A percentile compares a stretch with the other conserved stretches of the same genome.
phyloP scores from a whole-genome alignment of 2,888 invertebrate species.

The Nineta flava region DNA sequence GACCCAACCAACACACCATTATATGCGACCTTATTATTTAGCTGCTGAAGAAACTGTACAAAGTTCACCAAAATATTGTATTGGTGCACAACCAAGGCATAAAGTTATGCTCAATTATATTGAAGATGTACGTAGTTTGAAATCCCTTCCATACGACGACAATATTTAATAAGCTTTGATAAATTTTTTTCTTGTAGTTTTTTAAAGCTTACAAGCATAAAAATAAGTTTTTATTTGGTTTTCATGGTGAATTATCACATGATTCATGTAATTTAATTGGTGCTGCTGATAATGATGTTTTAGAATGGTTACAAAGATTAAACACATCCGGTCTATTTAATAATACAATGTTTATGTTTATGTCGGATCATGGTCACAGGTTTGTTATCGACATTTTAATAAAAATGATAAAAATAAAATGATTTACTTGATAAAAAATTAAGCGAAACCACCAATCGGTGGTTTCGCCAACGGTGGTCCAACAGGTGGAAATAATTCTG shows the following conservation, averaged over 20 bases:
- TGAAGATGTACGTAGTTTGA: slow-evolving; percentile 37
- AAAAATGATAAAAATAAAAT: too few relatives aligned
- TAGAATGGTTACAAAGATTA: slow-evolving; percentile 45
- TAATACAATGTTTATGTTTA: slow-evolving; percentile 68
- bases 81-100: slow-evolving; percentile 58
- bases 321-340: slow-evolving; percentile 46
- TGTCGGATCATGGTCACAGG: slow-evolving; percentile 90
- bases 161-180: background rate
- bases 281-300: slow-evolving; percentile 57
- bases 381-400: slow-evolving; percentile 21
- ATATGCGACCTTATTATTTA: slow-evolving; percentile 65
- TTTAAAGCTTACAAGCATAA: slow-evolving; percentile 43
- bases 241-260: slow-evolving; percentile 80
- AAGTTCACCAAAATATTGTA: slow-evolving; percentile 42
- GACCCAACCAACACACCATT: slow-evolving; percentile 76
- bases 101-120: slow-evolving; percentile 46
- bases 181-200: slow-evolving; percentile 27
- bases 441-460: too few relatives aligned
- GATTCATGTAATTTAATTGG: slow-evolving; percentile 68
- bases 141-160: background rate
- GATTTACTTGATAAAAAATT: too few relatives aligned
- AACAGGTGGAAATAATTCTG: too few relatives aligned
- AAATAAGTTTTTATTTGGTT: slow-evolving; percentile 73
- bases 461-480: too few relatives aligned
- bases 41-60: slow-evolving; percentile 41